Conservation (phyloP, 2,888 invertebrate genomes). For the Drosophila prolongata region DNA sequence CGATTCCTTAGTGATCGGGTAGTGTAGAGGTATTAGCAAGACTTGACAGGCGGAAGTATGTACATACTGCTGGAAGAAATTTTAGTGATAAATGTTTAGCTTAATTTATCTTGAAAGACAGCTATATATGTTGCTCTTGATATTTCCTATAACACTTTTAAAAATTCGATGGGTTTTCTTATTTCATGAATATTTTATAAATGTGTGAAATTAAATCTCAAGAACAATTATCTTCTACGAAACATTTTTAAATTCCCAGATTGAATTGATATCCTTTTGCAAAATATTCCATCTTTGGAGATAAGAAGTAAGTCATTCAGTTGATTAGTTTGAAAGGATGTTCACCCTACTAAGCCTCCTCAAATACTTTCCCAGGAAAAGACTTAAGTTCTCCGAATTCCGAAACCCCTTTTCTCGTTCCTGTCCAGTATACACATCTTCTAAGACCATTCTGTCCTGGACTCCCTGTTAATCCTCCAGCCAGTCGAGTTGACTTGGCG, state of each 20-base stretch:
- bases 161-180: too few relatives aligned
- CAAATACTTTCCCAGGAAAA: background rate
- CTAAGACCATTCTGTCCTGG: slow-evolving; percentile 16
- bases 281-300: too few relatives aligned
- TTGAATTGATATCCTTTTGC: too few relatives aligned
- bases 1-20: slow-evolving; percentile 5
- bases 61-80: background rate
- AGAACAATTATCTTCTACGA: too few relatives aligned
- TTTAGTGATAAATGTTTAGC: background rate
- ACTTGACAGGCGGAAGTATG: background rate
- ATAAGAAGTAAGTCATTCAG: too few relatives aligned
- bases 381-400: background rate
- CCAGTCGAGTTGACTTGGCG: slow-evolving; percentile 1
- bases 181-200: too few relatives aligned
- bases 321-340: background rate
- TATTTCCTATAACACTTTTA: too few relatives aligned
- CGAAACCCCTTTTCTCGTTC: background rate
- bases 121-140: background rate
- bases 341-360: background rate
- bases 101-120: background rate
- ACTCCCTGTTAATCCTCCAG: slow-evolving; percentile 21
- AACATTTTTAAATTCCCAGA: too few relatives aligned
- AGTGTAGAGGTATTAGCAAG: background rate
- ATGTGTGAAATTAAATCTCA: too few relatives aligned
- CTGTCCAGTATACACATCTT: slow-evolving; percentile 9